Conservation (phyloP, 2,113 vertebrate genomes). For the Callipepla californica region DNA sequence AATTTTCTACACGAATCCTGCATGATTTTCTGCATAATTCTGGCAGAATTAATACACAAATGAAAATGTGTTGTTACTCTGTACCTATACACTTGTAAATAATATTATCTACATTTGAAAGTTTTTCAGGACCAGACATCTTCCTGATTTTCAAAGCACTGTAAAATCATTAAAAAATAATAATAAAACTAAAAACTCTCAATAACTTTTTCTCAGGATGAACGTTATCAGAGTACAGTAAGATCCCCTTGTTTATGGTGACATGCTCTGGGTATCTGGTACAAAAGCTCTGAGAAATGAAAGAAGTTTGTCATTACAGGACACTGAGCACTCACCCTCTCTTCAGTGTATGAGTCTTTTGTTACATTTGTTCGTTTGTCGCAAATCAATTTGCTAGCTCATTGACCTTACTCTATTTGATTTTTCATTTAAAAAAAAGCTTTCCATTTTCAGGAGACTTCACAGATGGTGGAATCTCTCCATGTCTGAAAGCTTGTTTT, state of each 20-base stretch:
- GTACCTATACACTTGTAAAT: not conserved
- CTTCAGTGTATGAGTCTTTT: not conserved
- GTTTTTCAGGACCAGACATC: not conserved
- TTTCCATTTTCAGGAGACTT: not conserved
- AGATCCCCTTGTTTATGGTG: not conserved
- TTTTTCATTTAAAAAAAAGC: not conserved
- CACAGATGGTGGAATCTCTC: not conserved
- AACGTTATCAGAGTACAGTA: not conserved
- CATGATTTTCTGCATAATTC: not conserved
- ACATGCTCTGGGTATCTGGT: not conserved
- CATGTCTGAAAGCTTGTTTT: not conserved
- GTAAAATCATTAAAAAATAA: not conserved
- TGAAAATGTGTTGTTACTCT: not conserved
- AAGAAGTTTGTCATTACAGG: rapidly evolving
- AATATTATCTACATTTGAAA: not conserved
- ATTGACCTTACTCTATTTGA: not conserved
- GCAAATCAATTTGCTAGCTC: not conserved
- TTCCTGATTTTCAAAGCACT: not conserved
- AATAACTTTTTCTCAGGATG: not conserved
- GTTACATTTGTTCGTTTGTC: not conserved
- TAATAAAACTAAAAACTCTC: too few species aligned
- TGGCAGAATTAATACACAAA: too few species aligned
- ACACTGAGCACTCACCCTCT: not conserved
- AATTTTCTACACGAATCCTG: not conserved
- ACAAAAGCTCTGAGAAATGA: not conserved